Evolutionary conservation across 2,113 vertebrate species (phyloP), one percentile per base, ranked within the genome.

Genomic region (Hylia prasina): DNA sequence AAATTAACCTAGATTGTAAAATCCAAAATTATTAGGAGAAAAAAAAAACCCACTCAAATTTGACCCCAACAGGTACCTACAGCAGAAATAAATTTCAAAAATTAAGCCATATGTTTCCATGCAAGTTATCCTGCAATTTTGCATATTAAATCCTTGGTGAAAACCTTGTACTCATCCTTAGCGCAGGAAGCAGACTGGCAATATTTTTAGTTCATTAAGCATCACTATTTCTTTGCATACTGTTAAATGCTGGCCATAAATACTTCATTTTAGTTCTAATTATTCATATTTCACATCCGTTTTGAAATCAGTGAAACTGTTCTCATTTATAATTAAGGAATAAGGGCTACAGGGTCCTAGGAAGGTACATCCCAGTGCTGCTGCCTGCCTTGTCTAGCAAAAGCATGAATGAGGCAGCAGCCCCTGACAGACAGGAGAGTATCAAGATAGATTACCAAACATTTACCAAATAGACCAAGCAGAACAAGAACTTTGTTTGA

Each of bases 381-480:
- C 72, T 86, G 70, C 37, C 81, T 84, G 53, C 80, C 70, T 89
- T 50, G 80, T 33, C 40, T 28, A 21, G 82, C n/a, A 40, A 48
- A 65, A 63, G 30, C 37, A 22, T n/a, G 60, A 78, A 81, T 63
- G 28, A 73, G 42, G 84, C 56, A 87, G 85, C 80, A 92, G 75
- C 42, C 71, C 64, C 80, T 93, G 95, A 89, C 85, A 95, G 94
- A 91, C 89, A 93, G 72, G 56, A 86, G n/a, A 2, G 0, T 92
- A 93, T 92, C 85, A 95, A 96, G 96, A 96, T 78, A 87, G 78
- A 95, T 97, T 93, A 83, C 87, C 48, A 81, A 91, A 73, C 31
- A 58, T 90, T 88, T 94, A 86, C 57, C 35, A 81, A 90, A 61
- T 15, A 95, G 69, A 88, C 95, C 77, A 96, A 93, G 91, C 82